These are phyloP conservation scores for Dasysyrphus albostriatus DNA, from an alignment of 2,888 invertebrate genomes.

Conservation along the genomic window DNA sequence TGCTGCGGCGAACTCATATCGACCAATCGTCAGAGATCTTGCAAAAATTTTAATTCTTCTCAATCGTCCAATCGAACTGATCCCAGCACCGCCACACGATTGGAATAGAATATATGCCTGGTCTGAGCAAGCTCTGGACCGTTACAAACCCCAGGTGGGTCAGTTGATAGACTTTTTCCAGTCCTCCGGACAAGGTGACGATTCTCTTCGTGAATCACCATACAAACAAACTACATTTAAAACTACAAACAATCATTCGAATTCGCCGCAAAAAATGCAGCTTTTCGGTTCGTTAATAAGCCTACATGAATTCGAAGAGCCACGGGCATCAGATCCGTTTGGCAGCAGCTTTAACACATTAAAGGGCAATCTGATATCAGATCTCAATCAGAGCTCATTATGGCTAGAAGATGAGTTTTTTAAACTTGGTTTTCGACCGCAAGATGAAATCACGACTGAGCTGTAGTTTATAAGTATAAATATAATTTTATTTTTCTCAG, in stretches of 20 bases:
- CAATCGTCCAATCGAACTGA: constrained; percentile 89
- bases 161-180: constrained; percentile 92
- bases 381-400: constrained; percentile 85
- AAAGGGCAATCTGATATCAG: constrained; percentile 84
- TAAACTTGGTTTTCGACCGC: constrained; percentile 92
- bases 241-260: constrained; percentile 78
- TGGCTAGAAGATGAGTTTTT: constrained; percentile 93
- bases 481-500: constrained; percentile 25
- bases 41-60: constrained; percentile 92
- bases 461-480: constrained; percentile 84
- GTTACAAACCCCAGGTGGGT: constrained; percentile 89
- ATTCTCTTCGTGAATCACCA: constrained; percentile 52
- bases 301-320: constrained; percentile 83
- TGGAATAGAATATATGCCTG: constrained; percentile 93
- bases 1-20: constrained; percentile 89
- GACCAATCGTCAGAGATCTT: constrained; percentile 89
- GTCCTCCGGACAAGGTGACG: constrained; percentile 75
- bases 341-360: constrained; percentile 86
- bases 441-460: constrained; percentile 95
- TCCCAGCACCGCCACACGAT: constrained; percentile 90
- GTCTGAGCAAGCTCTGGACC: constrained; percentile 91
- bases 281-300: constrained; percentile 83
- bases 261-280: constrained; percentile 81
- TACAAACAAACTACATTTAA: constrained; percentile 71
- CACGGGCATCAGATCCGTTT: constrained; percentile 85